Percentiles rank a stretch among this genome's conserved stretches.
Evolutionary conservation across 2,113 vertebrate species (phyloP).

Genomic region (Anthoscopus minutus): DNA sequence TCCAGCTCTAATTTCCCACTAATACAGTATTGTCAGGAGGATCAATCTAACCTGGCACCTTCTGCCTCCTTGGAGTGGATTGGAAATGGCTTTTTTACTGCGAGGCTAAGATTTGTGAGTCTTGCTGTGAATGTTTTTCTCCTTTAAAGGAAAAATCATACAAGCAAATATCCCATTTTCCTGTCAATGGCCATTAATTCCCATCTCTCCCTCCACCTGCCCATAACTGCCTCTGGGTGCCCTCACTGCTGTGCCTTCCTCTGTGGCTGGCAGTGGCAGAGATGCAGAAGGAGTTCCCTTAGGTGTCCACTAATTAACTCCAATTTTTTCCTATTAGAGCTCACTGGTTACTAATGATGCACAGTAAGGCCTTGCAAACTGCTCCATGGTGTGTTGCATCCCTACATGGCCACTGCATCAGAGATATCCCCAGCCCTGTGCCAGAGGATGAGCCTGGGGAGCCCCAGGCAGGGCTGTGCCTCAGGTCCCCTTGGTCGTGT

Average conservation of each 20-base stretch:
- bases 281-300: neutral
- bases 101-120: slow-evolving; percentile 2
- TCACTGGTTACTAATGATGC: neutral
- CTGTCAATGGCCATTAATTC: neutral
- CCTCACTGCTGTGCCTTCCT: neutral
- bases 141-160: slow-evolving; percentile 30
- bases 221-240: neutral
- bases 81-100: slow-evolving; percentile 40
- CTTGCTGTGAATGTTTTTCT: neutral
- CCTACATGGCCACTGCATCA: rapidly evolving
- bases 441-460: neutral
- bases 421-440: neutral
- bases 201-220: neutral
- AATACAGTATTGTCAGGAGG: slow-evolving; percentile 27
- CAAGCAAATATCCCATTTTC: slow-evolving; percentile 1
- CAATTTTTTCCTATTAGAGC: neutral
- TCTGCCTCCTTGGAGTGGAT: slow-evolving; percentile 25
- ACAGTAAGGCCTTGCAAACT: neutral
- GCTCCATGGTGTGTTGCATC: rapidly evolving
- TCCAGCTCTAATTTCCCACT: slow-evolving; percentile 47
- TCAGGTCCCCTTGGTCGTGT: rapidly evolving
- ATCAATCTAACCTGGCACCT: slow-evolving; percentile 47
- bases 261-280: neutral
- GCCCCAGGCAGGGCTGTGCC: neutral
- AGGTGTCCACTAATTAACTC: neutral